Conservation (phyloP, 2,888 invertebrate species). For the Steromphala cineraria region DNA sequence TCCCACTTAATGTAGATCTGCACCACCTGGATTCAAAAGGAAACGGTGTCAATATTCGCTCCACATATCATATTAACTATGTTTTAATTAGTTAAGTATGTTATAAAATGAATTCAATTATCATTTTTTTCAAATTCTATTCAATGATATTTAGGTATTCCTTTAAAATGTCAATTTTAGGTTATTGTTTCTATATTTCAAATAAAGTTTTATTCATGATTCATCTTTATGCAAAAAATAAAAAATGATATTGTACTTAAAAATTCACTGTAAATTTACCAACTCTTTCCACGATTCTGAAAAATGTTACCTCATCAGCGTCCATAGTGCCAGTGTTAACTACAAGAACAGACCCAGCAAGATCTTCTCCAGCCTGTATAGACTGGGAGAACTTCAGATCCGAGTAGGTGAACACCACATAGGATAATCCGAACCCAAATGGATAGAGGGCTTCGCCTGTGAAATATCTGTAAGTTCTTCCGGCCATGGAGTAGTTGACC, state of each 20-base stretch:
- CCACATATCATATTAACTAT: too few species aligned
- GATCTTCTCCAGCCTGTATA: constrained; percentile 10
- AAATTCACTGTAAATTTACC: too few species aligned
- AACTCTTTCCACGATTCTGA: not conserved
- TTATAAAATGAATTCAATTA: too few species aligned
- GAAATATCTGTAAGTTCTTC: constrained; percentile 67
- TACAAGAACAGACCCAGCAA: constrained; percentile 22
- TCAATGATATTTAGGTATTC: too few species aligned
- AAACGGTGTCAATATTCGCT: too few species aligned
- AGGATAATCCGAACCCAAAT: constrained; percentile 55
- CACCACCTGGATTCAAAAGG: constrained; percentile 32
- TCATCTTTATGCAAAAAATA: too few species aligned
- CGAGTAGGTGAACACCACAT: constrained; percentile 44
- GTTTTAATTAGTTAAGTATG: too few species aligned
- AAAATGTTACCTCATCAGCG: constrained; percentile 33
- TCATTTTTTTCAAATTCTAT: too few species aligned
- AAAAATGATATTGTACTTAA: too few species aligned
- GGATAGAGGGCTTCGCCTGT: constrained; percentile 50
- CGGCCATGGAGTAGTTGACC: constrained; percentile 59
- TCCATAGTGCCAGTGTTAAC: constrained; percentile 25
- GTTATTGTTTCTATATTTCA: too few species aligned
- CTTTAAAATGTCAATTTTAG: too few species aligned
- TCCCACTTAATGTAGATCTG: constrained; percentile 47
- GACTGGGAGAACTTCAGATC: constrained; percentile 18
- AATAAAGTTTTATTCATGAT: too few species aligned